Conservation (phyloP, 2,797 vertebrate genomes). For the Acrossocheilus wenchowensis region DNA sequence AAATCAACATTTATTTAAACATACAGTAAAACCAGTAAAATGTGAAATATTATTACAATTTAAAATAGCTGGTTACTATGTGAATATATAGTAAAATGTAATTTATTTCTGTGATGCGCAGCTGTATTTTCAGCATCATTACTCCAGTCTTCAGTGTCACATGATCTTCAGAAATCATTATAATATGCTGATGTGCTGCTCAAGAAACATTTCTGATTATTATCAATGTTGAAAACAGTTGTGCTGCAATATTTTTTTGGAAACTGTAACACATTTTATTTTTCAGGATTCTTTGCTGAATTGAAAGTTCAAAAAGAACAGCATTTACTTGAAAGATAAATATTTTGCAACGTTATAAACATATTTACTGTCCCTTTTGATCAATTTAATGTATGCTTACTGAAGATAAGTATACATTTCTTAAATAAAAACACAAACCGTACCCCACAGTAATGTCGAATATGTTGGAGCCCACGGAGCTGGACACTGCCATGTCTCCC, state of each 20-base stretch:
- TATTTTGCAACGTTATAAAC: not conserved
- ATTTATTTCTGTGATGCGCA: not conserved
- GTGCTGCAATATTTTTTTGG: not conserved
- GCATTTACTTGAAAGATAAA: not conserved
- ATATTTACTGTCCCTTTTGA: not conserved
- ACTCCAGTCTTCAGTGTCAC: not conserved
- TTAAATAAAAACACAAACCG: constrained; percentile 53
- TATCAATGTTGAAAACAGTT: not conserved
- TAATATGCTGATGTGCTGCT: not conserved
- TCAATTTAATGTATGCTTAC: not conserved
- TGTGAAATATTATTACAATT: not conserved
- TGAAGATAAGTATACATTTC: not conserved
- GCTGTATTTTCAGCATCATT: not conserved
- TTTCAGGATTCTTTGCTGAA: not conserved
- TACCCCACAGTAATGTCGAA: constrained; percentile 93
- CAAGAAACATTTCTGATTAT: not conserved
- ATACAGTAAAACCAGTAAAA: not conserved
- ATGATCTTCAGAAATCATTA: not conserved
- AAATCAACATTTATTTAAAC: not conserved
- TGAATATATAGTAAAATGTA: not conserved
- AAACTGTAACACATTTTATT: not conserved
- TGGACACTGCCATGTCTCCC: constrained; percentile 96
- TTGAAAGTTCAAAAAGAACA: not conserved
- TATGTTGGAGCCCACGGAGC: constrained; percentile 95
- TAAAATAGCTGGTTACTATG: not conserved